phyloP scores from a whole-genome alignment of 2,888 invertebrate species.

The Phaedon cochleariae region DNA sequence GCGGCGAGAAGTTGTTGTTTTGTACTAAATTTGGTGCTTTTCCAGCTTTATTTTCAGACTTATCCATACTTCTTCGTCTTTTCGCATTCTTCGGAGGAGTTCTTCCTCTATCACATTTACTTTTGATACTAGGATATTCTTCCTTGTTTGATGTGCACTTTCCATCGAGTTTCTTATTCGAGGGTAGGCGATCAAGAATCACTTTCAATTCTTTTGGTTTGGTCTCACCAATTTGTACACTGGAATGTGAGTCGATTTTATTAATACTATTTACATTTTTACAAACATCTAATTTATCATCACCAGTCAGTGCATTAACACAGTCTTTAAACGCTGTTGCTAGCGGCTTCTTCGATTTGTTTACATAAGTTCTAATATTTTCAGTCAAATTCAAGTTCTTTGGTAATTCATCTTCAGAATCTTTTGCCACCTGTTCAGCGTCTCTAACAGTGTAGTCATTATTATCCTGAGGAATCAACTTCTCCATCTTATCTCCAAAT shows the following conservation, averaged over 20 bases:
- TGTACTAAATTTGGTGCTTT: conserved; percentile 45
- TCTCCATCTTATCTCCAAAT: conserved; percentile 20
- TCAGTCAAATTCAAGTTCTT: conserved; percentile 43
- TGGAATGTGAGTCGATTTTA: conserved; percentile 38
- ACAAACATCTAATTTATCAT: conserved; percentile 37
- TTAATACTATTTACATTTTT: conserved; percentile 43
- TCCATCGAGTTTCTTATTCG: conserved; percentile 25
- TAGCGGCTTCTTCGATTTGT: conserved; percentile 32
- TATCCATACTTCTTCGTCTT: conserved; percentile 39
- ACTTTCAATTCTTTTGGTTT: conserved; percentile 39
- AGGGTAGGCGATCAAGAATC: conserved; percentile 35
- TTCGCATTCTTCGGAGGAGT: conserved; percentile 38
- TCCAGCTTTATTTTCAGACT: conserved; percentile 42
- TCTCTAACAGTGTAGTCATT: conserved; percentile 13
- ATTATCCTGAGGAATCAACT: conserved; percentile 23
- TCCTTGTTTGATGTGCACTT: conserved; percentile 25
- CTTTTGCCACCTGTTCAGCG: conserved; percentile 13
- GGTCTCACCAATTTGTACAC: conserved; percentile 36
- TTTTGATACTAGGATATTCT: conserved; percentile 35
- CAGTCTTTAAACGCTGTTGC: conserved; percentile 40
- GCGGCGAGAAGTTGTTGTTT: conserved; percentile 41
- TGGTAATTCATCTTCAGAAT: conserved; percentile 33
- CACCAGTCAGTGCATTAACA: conserved; percentile 34
- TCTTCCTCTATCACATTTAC: conserved; percentile 44
- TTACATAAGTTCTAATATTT: conserved; percentile 40